A percentile compares a stretch with the other conserved stretches of the same genome.
Evolutionary conservation across 2,797 vertebrate species (phyloP).

Genomic region (Carcharodon carcharias): DNA sequence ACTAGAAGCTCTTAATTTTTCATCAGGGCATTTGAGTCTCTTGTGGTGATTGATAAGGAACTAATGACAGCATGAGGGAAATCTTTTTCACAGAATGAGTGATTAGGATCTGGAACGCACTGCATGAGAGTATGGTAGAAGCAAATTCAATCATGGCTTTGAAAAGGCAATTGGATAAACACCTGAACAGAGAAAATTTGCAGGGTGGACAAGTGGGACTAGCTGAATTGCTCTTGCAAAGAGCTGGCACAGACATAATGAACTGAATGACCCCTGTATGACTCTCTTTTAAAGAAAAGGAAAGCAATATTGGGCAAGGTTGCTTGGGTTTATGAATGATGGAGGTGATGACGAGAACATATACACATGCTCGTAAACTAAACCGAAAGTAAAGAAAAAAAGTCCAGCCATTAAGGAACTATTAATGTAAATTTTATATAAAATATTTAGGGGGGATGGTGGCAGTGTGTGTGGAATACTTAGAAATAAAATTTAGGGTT

Average conservation of each 20-base stretch:
- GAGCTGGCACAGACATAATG: too few species aligned
- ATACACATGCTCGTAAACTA: not conserved
- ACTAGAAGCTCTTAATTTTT: not conserved
- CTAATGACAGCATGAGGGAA: too few species aligned
- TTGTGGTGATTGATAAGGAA: not conserved
- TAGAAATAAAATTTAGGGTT: not conserved
- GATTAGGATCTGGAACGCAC: not conserved
- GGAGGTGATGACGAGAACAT: not conserved
- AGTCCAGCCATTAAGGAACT: not conserved
- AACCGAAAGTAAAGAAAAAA: not conserved
- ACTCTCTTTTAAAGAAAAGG: too few species aligned
- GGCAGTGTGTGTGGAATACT: not conserved
- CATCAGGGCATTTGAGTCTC: not conserved
- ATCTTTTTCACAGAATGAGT: not conserved
- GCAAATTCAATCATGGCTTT: too few species aligned
- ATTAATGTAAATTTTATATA: not conserved
- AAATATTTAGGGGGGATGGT: not conserved
- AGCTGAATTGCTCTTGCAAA: too few species aligned
- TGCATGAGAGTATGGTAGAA: not conserved
- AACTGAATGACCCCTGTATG: not conserved
- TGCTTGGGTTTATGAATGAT: not conserved
- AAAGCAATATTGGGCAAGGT: not conserved
- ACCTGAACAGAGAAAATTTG: too few species aligned
- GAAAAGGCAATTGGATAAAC: too few species aligned
- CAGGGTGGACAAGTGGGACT: too few species aligned